Evolutionary conservation across 2,888 invertebrate species (phyloP), one percentile per base, ranked within the genome.

Genomic region (Agrotis segetum): DNA sequence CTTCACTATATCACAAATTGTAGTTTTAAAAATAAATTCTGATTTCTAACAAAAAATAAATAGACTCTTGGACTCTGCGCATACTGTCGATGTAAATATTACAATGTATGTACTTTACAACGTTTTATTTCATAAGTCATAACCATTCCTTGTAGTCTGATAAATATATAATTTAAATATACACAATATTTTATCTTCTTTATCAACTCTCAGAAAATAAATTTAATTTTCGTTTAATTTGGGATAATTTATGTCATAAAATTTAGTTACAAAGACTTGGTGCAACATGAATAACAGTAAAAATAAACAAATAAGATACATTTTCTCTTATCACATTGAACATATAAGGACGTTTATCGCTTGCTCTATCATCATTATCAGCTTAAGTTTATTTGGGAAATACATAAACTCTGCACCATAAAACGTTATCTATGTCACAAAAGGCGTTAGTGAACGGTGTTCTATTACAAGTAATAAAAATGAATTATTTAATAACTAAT

Each of bases 311-410:
- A 60, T 56, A 67, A 17, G 34, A 67, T 61, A 64, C 52, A 79
- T 65, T 69, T 55, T 80, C 53, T 63, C 71, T 79, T 74, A 81
- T 83, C 67, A 80, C 63, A 83, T 72, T 64, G 24, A 69, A 67
- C 46, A 74, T 53, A 67, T 50, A 47, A 44, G 24, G 49, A 60
- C 55, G 49, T 75, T 67, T 74, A 68, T 79, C 68, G 49, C 44
- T 19, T 55, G 29, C 44, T 64, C 60, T 52, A 61, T 74, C 63
- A 49, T 60, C 52, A 62, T 63, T 69, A 69, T 75, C 68, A 66
- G 62, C 62, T 68, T 66, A 61, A 50, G 64, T 74, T 68, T 80
- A 60, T 66, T 79, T 68, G 46, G 58, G 62, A 75, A 62, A 66
- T 59, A 74, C 59, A 74, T 77, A 40, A 60, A 53, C n/a, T 62